Evolutionary conservation across 2,797 vertebrate species (phyloP).

Genomic region (Gila robusta): DNA sequence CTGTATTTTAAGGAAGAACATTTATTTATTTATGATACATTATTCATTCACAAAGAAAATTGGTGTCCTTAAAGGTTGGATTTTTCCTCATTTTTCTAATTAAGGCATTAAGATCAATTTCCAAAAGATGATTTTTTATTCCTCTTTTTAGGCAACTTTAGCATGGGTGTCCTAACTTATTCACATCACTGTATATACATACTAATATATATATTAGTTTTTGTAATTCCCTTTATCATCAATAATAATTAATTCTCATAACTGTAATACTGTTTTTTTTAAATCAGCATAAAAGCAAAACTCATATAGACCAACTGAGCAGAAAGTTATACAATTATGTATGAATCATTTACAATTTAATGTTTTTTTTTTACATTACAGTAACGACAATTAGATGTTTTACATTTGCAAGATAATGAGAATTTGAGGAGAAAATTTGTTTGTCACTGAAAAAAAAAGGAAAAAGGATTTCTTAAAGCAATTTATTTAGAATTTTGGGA

Average conservation of each 20-base stretch:
- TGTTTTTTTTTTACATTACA: not conserved
- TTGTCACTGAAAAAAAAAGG: not conserved
- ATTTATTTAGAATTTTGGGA: not conserved
- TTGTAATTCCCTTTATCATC: not conserved
- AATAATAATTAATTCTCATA: not conserved
- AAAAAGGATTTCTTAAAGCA: not conserved
- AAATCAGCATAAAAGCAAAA: not conserved
- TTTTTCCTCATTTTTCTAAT: too few relatives aligned
- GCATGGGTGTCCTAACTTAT: too few relatives aligned
- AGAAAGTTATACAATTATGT: not conserved
- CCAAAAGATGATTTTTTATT: too few relatives aligned
- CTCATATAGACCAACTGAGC: too few relatives aligned
- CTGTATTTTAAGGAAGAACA: too few relatives aligned
- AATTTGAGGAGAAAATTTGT: not conserved
- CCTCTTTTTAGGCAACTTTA: too few relatives aligned
- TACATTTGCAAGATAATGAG: not conserved
- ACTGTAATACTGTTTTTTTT: not conserved
- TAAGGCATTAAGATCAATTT: too few relatives aligned
- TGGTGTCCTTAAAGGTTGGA: too few relatives aligned
- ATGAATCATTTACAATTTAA: not conserved
- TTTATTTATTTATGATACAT: too few relatives aligned
- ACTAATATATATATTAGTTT: not conserved
- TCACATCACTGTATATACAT: too few relatives aligned
- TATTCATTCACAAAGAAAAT: too few relatives aligned
- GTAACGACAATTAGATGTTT: not conserved